Percentiles rank a stretch among this genome's conserved stretches.
Evolutionary conservation across 2,113 vertebrate genomes (phyloP).

Genomic region (Misgurnus mizolepis): DNA sequence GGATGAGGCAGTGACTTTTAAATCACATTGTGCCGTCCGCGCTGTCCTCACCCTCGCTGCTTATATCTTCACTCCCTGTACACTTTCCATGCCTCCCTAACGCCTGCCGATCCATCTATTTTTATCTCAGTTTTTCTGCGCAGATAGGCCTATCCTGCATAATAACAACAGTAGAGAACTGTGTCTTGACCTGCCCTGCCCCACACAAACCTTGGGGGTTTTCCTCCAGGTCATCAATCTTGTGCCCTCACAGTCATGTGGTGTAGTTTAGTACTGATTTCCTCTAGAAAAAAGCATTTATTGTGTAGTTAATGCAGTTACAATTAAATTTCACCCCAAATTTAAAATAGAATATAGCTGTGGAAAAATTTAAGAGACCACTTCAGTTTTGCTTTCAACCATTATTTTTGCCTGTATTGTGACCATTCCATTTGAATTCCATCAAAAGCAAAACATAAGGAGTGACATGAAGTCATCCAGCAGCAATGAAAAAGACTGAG

Average conservation of each 20-base stretch:
- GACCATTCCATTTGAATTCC: too few species aligned
- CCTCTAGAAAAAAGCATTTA: neutral
- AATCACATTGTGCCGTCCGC: slow-evolving; percentile 62
- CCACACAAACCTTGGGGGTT: slow-evolving; percentile 26
- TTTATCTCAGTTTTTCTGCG: slow-evolving; percentile 2
- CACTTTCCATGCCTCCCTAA: slow-evolving; percentile 11
- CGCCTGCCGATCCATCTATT: neutral
- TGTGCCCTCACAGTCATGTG: slow-evolving; percentile 4
- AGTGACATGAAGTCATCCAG: too few species aligned
- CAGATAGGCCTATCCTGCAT: slow-evolving; percentile 14
- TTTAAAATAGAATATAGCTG: too few species aligned
- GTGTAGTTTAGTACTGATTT: slow-evolving; percentile 3
- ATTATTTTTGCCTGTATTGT: too few species aligned
- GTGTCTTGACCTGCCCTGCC: slow-evolving; percentile 18
- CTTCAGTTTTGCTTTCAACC: too few species aligned
- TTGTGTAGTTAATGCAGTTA: neutral
- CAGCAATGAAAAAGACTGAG: too few species aligned
- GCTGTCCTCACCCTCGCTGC: slow-evolving; percentile 57
- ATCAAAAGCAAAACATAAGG: too few species aligned
- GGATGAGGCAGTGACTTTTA: slow-evolving; percentile 61
- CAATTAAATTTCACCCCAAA: too few species aligned
- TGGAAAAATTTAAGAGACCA: too few species aligned
- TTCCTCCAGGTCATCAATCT: slow-evolving; percentile 18
- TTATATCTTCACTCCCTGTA: slow-evolving; percentile 41
- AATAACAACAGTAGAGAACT: slow-evolving; percentile 30